Percentiles rank a stretch among this genome's conserved stretches.
Conservation (phyloP, 2,113 vertebrate species). For the Mohoua ochrocephala region DNA sequence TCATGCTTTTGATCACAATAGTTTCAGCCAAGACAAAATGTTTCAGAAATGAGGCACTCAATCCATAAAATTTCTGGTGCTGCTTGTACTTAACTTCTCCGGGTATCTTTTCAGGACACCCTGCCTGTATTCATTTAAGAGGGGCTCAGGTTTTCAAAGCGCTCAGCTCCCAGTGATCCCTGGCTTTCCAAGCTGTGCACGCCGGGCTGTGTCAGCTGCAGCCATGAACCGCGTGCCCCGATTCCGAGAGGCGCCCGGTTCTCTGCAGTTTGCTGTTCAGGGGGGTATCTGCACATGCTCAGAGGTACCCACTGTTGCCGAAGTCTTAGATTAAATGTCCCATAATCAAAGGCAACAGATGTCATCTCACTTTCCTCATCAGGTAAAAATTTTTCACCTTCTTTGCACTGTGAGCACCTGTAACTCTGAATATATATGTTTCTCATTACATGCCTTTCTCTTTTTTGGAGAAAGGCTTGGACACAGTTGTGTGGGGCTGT, state of each 20-base stretch:
- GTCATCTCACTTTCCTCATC: neutral
- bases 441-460: neutral
- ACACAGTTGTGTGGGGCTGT: neutral
- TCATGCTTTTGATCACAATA: neutral
- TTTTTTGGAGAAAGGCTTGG: neutral
- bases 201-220: neutral
- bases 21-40: neutral
- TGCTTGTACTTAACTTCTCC: neutral
- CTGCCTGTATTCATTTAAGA: neutral
- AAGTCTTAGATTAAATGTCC: neutral
- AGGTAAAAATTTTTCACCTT: neutral
- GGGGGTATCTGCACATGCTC: neutral
- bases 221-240: rapidly evolving
- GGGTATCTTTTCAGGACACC: neutral
- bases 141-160: neutral
- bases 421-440: neutral
- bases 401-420: neutral
- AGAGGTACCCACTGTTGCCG: neutral
- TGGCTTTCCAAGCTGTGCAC: neutral
- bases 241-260: neutral
- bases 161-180: neutral
- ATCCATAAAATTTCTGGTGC: neutral
- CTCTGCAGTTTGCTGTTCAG: neutral
- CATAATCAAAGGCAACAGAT: neutral
- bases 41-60: neutral